Conservation (phyloP, 2,113 vertebrate genomes). For the Lophochroa leadbeateri region DNA sequence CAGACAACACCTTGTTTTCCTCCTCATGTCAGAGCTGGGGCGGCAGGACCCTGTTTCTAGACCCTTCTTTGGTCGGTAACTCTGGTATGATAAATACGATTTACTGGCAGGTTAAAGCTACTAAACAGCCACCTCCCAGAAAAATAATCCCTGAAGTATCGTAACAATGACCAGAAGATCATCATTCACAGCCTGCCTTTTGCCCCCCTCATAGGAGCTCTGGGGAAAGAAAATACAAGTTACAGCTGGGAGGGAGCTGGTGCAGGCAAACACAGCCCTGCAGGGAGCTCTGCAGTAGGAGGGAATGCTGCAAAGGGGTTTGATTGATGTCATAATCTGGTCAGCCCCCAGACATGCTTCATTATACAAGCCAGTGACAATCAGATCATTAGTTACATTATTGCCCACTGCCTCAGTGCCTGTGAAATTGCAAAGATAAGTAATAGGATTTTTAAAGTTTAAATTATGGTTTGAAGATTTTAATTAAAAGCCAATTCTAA, state of each 20-base stretch:
- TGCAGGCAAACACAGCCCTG: background rate
- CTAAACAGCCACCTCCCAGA: background rate
- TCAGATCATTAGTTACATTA: slow-evolving; percentile 17
- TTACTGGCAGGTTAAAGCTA: background rate
- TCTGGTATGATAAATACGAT: background rate
- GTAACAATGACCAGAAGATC: background rate
- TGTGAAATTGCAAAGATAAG: background rate
- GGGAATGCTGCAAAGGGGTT: rapidly evolving
- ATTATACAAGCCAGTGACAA: background rate
- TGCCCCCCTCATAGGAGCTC: background rate
- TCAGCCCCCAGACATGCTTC: background rate
- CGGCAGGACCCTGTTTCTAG: background rate
- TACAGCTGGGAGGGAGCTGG: background rate
- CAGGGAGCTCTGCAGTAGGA: background rate
- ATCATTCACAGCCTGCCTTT: background rate
- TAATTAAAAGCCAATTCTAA: slow-evolving; percentile 38
- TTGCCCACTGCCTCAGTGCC: background rate
- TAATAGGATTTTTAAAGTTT: slow-evolving; percentile 36
- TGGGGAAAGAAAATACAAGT: background rate
- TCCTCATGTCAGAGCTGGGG: background rate
- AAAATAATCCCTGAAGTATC: background rate
- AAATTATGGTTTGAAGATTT: slow-evolving; percentile 5
- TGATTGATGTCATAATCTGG: background rate
- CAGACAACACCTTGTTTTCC: background rate
- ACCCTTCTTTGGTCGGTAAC: background rate